Base-by-base conservation (phyloP, 2,888 invertebrate genomes). In the Hypomecis punctinalis region DNA sequence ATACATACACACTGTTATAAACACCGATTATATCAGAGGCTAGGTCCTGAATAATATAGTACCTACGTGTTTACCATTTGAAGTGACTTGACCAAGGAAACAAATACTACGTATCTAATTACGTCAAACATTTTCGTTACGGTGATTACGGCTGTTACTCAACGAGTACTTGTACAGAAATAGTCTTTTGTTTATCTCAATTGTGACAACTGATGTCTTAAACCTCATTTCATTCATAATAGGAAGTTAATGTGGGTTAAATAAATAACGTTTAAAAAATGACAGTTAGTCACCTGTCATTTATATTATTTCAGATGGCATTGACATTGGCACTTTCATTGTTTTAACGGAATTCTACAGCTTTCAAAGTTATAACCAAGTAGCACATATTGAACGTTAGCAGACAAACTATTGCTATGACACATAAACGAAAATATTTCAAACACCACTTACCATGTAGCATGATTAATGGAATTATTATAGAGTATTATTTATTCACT, bases 1-100 rank as follows among this genome's bases (percentile, higher is more conserved):
- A 84, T 82, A 78, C 80, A 84, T 81, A 83, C 65, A 76, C 66
- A 72, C 75, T 74, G 74, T 81, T 76, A 77, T 54, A 73, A 73
- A 57, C 46, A 49, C 11, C 3, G 8, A 35, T 8, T 33, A 36
- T 46, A 36, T 2, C 6, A 23, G 35, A 6, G 8, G 9, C 45
- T 33, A 23, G 23, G 23, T 40, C 40, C 7, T 49, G 7, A 51
- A 45, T 51, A 51, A 7, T 5, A 43, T 23, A 23, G 9, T n/a
- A n/a, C n/a, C n/a, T n/a, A 37, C 39, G 23, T n/a, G 33, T 5
- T 33, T 45, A 45, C n/a, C 10, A 13, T 7, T 39, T 45, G 37
- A 23, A 59, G 23, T 45, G 13, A 43, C 36, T 48, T 51, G 13
- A 51, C 37, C 1, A 39, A 51, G 13, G 5, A 51, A 39, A 51